Base-by-base conservation (phyloP, 2,797 vertebrate genomes). In the Betta splendens region DNA sequence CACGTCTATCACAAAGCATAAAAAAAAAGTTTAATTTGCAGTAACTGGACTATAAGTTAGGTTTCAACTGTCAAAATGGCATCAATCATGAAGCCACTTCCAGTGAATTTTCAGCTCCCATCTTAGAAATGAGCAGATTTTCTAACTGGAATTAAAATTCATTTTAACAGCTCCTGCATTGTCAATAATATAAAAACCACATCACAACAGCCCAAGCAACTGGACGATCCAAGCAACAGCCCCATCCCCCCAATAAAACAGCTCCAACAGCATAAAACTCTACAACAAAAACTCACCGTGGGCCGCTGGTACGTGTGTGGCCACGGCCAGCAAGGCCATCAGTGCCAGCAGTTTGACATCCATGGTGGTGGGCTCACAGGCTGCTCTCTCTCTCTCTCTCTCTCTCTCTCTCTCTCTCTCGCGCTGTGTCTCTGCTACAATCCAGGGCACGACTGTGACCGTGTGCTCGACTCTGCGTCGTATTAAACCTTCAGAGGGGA, bases 341-440 rank as follows among this genome's bases (percentile, higher is more conserved):
- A 94, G 85, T 1, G 87, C 85, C 76, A 95, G 75, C 55, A 92
- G 88, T 81, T 93, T 95, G 87, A 92, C 75, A 78, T 95, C 94
- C 96, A 98, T 98, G 83, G 72, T 80, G 84, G 70, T 40, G 58
- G 59, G 40, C 20, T 46, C 25, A 26, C 54, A 39, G 69, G 66
- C 62, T 74, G 64, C 64, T 73, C 64, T 75, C 77, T 61, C 64
- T 44, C 35, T 48, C 33, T 68, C 49, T 53, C 18, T 52, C 64
- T 75, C 77, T 61, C 64, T 44, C 35, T 48, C 33, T 68, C 49
- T 53, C 18, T 52, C 8, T 42, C 10, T 18, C 28, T 49, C 29
- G 64, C 38, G 52, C 17, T 51, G 7, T 31, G 9, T 18, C 28
- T 38, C 85, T 64, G 75, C 59, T 87, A 90, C 80, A 86, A 86